A percentile compares a stretch with the other conserved stretches of the same genome.
Conservation (phyloP, 2,113 vertebrate genomes). For the mouse (Mus musculus) region GRCm39 chr15:100893501-100894000, state of each 20-base stretch:
- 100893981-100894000: not conserved
- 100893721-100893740: not conserved
- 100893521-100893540: not conserved
- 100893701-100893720: not conserved
- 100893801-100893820: not conserved
- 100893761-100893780: not conserved
- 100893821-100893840: not conserved
- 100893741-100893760: not conserved
- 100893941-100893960: not conserved
- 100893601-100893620: not conserved
- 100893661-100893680: not conserved
- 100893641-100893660: not conserved
- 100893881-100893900: not conserved
- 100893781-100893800: not conserved
- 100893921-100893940: not conserved
- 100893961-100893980: not conserved
- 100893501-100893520: not conserved
- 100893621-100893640: not conserved
- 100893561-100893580: not conserved
- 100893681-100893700: not conserved
- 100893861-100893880: not conserved
- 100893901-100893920: not conserved
- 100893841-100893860: not conserved
- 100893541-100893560: not conserved
- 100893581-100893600: not conserved